phyloP scores from a whole-genome alignment of 1,140 invertebrate genomes.

The Octopus sinensis region DNA sequence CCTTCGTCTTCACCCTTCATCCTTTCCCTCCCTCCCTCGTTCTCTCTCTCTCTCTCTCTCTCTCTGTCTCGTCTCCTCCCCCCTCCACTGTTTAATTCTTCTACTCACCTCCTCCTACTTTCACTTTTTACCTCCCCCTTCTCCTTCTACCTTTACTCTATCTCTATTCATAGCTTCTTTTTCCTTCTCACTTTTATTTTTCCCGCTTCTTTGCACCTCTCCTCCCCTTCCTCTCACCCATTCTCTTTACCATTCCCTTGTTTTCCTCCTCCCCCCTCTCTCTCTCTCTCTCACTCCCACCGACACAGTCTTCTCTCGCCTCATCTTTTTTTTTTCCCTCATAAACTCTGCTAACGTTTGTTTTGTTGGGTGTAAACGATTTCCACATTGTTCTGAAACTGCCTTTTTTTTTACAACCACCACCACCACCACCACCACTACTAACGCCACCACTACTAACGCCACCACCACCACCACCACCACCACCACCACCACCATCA shows the following conservation, averaged over 20 bases:
- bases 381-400: no score
- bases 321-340: no score
- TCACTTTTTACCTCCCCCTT: neutral
- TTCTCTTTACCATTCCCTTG: neutral
- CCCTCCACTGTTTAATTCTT: neutral
- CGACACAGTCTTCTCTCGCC: neutral
- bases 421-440: neutral
- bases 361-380: no score
- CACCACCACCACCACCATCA: neutral
- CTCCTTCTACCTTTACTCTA: neutral
- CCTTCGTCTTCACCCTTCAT: neutral
- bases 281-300: conserved; percentile 5
- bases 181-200: neutral
- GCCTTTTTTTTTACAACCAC: neutral
- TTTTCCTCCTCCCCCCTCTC: neutral
- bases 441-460: neutral
- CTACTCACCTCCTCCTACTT: neutral
- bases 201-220: neutral
- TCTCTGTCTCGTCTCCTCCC: neutral
- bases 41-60: neutral
- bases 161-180: neutral
- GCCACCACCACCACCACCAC: neutral
- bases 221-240: neutral
- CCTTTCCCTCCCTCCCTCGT: neutral
- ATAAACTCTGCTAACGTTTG: no score